phyloP scores from a whole-genome alignment of 2,797 vertebrate species.

The Pterois miles region DNA sequence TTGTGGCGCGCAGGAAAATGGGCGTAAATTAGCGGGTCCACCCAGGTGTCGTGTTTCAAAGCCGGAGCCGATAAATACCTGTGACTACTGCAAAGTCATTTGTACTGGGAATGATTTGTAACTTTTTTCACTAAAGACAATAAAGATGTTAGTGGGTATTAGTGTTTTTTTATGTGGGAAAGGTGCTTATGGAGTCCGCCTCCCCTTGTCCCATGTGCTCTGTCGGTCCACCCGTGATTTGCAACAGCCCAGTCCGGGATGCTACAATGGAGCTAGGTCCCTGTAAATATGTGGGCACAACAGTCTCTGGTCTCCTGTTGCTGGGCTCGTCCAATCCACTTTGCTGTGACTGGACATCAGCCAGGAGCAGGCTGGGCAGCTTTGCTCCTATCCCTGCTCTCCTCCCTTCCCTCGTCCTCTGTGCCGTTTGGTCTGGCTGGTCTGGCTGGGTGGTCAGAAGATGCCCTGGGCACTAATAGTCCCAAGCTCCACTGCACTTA shows the following conservation, averaged over 20 bases:
- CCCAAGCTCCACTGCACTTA: not conserved
- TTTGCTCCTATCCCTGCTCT: too few species aligned
- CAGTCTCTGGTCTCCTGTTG: not conserved
- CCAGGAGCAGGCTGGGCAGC: not conserved
- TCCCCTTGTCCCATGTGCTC: not conserved
- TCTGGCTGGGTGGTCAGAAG: not conserved
- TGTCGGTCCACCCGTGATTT: not conserved
- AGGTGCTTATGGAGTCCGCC: too few species aligned
- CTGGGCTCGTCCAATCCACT: not conserved
- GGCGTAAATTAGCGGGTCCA: not conserved
- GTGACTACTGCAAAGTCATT: not conserved
- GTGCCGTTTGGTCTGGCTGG: not conserved
- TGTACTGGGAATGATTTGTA: not conserved
- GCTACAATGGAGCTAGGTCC: not conserved
- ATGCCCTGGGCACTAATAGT: not conserved
- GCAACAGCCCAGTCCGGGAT: not conserved
- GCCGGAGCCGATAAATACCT: not conserved
- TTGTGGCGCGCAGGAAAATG: not conserved
- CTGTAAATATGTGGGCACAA: not conserved
- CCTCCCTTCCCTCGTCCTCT: not conserved
- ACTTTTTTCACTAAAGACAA: not conserved
- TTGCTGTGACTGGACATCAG: too few species aligned
- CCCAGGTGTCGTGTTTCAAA: not conserved
- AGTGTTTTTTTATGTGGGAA: too few species aligned
- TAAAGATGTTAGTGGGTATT: too few species aligned